phyloP scores from a whole-genome alignment of 2,888 invertebrate species.

The Patella caerulea region DNA sequence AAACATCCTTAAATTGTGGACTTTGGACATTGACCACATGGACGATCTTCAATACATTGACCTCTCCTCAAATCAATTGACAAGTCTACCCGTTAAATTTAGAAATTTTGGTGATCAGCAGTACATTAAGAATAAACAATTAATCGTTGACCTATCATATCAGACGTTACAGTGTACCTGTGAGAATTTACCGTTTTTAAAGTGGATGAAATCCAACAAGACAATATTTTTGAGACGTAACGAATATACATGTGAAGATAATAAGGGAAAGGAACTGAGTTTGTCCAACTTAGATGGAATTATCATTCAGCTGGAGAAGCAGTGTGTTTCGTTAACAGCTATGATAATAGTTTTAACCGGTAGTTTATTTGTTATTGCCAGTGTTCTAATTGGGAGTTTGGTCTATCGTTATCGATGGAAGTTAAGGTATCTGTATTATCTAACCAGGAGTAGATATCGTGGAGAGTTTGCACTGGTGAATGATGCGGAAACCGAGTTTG shows the following conservation, averaged over 20 bases:
- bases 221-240: conserved; percentile 20
- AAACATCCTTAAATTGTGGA: conserved; percentile 27
- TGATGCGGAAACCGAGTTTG: conserved; percentile 19
- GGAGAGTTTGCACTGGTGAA: conserved; percentile 16
- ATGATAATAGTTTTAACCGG: conserved; percentile 17
- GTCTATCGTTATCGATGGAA: conserved; percentile 21
- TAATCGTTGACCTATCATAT: conserved; percentile 19
- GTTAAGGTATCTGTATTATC: conserved; percentile 17
- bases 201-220: conserved; percentile 29
- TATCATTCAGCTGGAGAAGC: conserved; percentile 5
- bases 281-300: conserved; percentile 7
- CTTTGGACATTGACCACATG: conserved; percentile 22
- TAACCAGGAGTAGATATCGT: conserved; percentile 10
- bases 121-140: neutral
- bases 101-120: conserved; percentile 5
- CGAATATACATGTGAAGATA: conserved; percentile 24
- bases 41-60: conserved; percentile 22
- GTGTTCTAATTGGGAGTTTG: conserved; percentile 19
- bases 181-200: conserved; percentile 22
- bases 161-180: conserved; percentile 33
- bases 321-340: conserved; percentile 24
- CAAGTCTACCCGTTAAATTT: conserved; percentile 8
- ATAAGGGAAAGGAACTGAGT: neutral
- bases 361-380: conserved; percentile 13
- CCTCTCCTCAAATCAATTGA: conserved; percentile 23